Base-by-base conservation (phyloP, 2,888 invertebrate species). In the Pseudococcus jackbeardsleyi region DNA sequence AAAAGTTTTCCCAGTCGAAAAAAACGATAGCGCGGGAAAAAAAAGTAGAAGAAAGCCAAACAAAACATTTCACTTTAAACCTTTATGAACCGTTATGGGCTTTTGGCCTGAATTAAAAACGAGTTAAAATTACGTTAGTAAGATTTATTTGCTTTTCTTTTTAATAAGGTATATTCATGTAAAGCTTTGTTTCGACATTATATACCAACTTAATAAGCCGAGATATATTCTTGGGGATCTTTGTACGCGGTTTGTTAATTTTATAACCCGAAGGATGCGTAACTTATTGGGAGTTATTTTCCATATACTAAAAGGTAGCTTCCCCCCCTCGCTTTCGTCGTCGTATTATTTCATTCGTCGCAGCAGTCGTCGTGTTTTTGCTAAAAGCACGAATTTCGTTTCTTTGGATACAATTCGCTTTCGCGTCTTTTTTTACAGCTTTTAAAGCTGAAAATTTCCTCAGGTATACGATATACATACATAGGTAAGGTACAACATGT, bases 221-320 rank as follows among this genome's bases (percentile, higher is more conserved):
- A 64, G 64, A 64, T 64, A 64, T 59, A 59, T 59, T 59, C 68
- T 42, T 42, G 68, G 7, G 22, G 12, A 68, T 72, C 72, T 72
- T 72, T 33, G 72, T 33, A 72, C 26, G 6, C 72, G 33, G 72
- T 72, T 72, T 72, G 72, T 72, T 72, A 72, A 72, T 72, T 33
- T 72, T 33, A 72, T 72, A 72, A 33, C 72, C 72, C 72, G 72
- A 72, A 72, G 72, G 12, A 72, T 72, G 6, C 33, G 72, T 72
- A 72, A 64, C 64, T 64, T 64, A 64, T 64, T 64, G 64, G 59
- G 22, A 64, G 22, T 64, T 64, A 64, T 22, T 64, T 64, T 64
- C 64, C 64, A 64, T 22, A 64, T 22, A 22, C 8, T 64, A 64
- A 64, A 22, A 22, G 22, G 19, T 64, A 22, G 19, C 19, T 11